Conservation (phyloP, 2,888 invertebrate species). For the Lepidocyrtinus sp. region DNA sequence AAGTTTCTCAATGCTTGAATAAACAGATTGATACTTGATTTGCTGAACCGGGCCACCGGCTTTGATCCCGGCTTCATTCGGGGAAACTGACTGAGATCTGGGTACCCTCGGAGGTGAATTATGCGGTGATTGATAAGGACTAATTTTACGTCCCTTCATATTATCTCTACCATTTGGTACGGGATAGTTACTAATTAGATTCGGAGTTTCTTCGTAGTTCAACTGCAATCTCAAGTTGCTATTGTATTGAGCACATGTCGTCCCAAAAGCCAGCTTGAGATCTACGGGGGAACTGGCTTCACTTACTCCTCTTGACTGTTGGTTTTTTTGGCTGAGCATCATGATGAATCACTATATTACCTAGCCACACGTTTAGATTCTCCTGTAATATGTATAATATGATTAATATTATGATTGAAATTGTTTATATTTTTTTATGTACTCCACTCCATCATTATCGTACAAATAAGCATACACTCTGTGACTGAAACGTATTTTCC, state of each 20-base stretch:
- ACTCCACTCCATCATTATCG: neutral
- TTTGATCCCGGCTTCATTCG: conserved; percentile 16
- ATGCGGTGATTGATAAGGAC: neutral
- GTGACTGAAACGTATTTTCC: no score
- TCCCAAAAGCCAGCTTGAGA: neutral
- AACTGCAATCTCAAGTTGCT: conserved; percentile 3
- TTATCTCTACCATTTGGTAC: neutral
- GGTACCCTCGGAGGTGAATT: neutral
- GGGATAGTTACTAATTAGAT: neutral
- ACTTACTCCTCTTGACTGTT: conserved; percentile 40
- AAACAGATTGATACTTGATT: conserved; percentile 63
- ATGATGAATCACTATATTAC: conserved; percentile 31
- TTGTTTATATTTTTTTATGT: neutral
- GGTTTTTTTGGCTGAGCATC: conserved; percentile 50
- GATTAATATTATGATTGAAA: conserved; percentile 10
- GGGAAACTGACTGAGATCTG: conserved; percentile 7
- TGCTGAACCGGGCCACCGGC: conserved; percentile 14
- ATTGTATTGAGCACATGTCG: conserved; percentile 15
- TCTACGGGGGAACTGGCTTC: conserved; percentile 21
- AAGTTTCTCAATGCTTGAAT: conserved; percentile 70
- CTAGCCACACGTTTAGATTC: no score
- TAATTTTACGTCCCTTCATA: neutral
- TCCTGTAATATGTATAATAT: no score
- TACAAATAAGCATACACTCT: conserved; percentile 1
- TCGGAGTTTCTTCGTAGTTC: neutral